These are phyloP conservation scores for Python bivittatus DNA, from an alignment of 2,113 vertebrate species.

Conservation along the genomic window DNA sequence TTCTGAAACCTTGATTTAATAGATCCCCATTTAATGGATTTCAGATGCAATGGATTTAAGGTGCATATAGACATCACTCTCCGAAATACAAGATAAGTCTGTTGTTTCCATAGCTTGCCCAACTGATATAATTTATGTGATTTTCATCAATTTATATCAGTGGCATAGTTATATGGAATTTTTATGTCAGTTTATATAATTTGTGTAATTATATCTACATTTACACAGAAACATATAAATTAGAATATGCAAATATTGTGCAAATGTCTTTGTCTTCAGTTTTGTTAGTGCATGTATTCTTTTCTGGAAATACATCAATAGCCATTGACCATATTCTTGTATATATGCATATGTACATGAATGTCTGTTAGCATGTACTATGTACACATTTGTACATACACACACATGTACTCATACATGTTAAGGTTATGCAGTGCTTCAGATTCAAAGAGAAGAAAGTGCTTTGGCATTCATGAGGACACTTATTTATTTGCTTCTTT, in stretches of 20 bases:
- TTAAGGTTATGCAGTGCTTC: neutral
- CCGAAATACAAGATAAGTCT: neutral
- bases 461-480: neutral
- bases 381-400: neutral
- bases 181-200: neutral
- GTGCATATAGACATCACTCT: neutral
- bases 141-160: neutral
- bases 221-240: neutral
- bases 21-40: neutral
- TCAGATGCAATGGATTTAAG: neutral
- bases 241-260: neutral
- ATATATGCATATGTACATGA: neutral
- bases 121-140: neutral
- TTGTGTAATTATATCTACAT: neutral
- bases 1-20: neutral
- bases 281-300: neutral
- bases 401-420: neutral
- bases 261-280: neutral
- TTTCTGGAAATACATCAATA: neutral
- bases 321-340: neutral
- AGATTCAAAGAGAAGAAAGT: neutral
- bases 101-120: neutral
- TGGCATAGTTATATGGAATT: neutral
- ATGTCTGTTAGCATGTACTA: neutral
- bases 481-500: neutral